Base-by-base conservation (phyloP, 2,888 invertebrate species). In the Drosophila robusta region DNA sequence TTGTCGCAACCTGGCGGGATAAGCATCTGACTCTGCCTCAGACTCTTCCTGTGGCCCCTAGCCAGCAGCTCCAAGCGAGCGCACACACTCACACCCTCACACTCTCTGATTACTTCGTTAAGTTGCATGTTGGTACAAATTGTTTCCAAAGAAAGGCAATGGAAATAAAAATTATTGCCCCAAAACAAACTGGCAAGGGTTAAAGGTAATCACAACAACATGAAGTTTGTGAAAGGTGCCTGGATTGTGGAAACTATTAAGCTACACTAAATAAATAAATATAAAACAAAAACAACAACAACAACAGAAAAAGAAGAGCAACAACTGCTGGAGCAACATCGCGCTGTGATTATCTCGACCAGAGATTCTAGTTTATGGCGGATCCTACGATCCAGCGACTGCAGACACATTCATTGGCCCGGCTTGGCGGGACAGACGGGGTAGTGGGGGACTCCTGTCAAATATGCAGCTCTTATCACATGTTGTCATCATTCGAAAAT, bases 141-240 rank as follows among this genome's bases (percentile, higher is more conserved):
- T 88, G 85, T 86, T 88, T 84, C 81, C 77, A 88, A 87, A 84
- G 81, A 84, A 88, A 86, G 80, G 78, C 87, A 86, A 86, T 88
- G 83, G 70, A 80, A 87, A 87, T 75, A 77, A 87, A 85, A 87
- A 84, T 85, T 73, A 80, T 87, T 84, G 64, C 74, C 78, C 70
- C 64, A 76, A 78, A 77, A 70, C 60, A 60, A 68, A 62, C 67
- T 44, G 57, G 62, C 69, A 75, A 75, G 89, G 85, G 87, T 84
- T 84, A 85, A 89, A 79, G 87, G 85, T 87, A 89, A 84, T 80
- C 78, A 75, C 74, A 83, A 71, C 67, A 75, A 75, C 73, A 75
- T 70, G 73, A 69, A 78, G 73, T 69, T 80, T 86, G 88, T 86
- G 83, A 84, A 81, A 87, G 83, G 86, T 79, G 86, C 79, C 61